phyloP scores from a whole-genome alignment of 2,113 vertebrate species.

The Excalfactoria chinensis region DNA sequence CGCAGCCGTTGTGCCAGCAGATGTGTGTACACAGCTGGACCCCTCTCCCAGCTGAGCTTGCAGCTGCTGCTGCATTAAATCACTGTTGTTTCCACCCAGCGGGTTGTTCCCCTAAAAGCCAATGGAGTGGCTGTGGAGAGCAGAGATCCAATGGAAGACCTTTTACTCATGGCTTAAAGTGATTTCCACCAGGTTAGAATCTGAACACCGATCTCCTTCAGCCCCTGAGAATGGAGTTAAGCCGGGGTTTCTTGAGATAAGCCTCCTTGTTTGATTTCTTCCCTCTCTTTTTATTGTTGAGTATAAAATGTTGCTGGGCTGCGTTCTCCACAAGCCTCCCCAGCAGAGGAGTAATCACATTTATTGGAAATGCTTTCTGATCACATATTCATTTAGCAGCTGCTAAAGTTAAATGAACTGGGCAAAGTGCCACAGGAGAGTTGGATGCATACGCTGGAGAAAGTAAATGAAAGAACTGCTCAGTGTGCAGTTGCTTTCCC shows the following conservation, averaged over 20 bases:
- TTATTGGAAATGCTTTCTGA: conserved; percentile 55
- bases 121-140: fast-evolving
- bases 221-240: fast-evolving
- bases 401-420: conserved; percentile 63
- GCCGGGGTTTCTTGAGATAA: neutral
- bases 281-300: neutral
- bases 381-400: conserved; percentile 67
- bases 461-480: conserved; percentile 30
- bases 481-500: conserved; percentile 19
- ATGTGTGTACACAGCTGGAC: neutral
- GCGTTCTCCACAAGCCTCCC: neutral
- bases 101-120: neutral
- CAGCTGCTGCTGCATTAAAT: neutral
- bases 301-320: neutral
- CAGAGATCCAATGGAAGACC: neutral
- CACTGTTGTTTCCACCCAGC: neutral
- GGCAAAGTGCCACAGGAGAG: conserved; percentile 59
- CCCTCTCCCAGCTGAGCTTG: neutral
- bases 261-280: neutral
- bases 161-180: neutral
- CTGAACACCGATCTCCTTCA: neutral
- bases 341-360: conserved; percentile 46
- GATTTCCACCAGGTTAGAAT: neutral
- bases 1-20: neutral
- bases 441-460: conserved; percentile 24